These are phyloP conservation scores for Caradrina kadenii DNA, from an alignment of 2,888 invertebrate species.

Conservation along the genomic window DNA sequence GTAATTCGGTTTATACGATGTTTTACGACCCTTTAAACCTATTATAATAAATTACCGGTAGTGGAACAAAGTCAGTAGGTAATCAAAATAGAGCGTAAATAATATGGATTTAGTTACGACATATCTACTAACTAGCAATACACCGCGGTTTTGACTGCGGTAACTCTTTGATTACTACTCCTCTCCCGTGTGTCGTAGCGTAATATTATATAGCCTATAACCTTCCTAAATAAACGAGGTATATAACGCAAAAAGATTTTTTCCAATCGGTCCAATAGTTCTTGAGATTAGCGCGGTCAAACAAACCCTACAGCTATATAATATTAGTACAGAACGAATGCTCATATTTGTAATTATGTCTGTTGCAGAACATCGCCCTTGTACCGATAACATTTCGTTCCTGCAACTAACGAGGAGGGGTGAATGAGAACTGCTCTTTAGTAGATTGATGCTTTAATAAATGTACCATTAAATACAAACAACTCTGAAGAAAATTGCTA, in stretches of 20 bases:
- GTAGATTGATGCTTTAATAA: constrained; percentile 9
- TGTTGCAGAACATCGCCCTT: constrained; percentile 7
- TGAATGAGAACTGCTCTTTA: constrained; percentile 2
- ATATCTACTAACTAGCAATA: too few species aligned
- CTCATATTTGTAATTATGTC: constrained; percentile 34
- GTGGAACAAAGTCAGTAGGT: constrained; percentile 47
- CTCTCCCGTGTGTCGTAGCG: too few species aligned
- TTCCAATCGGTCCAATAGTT: too few species aligned
- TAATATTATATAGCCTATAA: too few species aligned
- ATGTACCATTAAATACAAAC: constrained; percentile 2
- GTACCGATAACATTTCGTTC: not conserved
- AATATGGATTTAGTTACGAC: not conserved
- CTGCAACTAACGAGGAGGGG: constrained; percentile 35
- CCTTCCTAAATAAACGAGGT: too few species aligned
- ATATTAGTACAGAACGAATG: not conserved
- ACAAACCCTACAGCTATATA: too few species aligned
- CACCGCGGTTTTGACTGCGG: too few species aligned
- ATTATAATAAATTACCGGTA: constrained; percentile 49
- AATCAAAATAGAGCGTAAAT: constrained; percentile 46
- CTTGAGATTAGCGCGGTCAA: too few species aligned
- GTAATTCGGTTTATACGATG: constrained; percentile 38
- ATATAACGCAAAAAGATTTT: too few species aligned
- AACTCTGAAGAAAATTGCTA: constrained; percentile 5
- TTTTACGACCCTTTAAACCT: constrained; percentile 56
- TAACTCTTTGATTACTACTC: too few species aligned